phyloP scores from a whole-genome alignment of 2,888 invertebrate genomes.

The Phyllotreta cruciferae region DNA sequence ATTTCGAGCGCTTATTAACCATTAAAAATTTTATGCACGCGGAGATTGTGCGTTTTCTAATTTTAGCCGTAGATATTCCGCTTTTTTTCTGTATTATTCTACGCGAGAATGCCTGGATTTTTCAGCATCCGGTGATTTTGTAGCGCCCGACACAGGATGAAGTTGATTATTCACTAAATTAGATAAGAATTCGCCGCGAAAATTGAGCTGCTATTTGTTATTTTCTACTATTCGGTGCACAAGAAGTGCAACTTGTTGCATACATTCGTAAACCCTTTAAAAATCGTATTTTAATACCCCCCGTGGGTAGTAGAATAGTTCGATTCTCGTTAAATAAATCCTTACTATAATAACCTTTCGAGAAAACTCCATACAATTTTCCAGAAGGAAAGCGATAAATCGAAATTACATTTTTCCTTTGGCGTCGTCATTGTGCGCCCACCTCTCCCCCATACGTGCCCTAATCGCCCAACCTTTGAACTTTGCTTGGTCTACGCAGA shows the following conservation, averaged over 20 bases:
- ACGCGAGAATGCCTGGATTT: neutral
- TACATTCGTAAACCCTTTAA: no score
- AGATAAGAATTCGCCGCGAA: neutral
- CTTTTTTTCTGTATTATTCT: neutral
- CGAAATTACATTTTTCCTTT: conserved; percentile 1
- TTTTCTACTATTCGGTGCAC: no score
- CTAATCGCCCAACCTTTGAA: neutral
- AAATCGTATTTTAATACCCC: no score
- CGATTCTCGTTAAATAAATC: no score
- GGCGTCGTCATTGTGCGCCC: neutral
- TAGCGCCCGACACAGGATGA: neutral
- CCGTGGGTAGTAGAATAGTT: no score
- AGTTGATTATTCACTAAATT: conserved; percentile 8
- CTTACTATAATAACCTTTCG: no score
- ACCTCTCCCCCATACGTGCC: neutral
- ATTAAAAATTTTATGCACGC: no score
- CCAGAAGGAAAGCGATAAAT: no score
- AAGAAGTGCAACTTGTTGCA: no score
- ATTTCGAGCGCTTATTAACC: neutral
- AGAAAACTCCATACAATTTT: no score
- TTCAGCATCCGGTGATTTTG: conserved; percentile 4
- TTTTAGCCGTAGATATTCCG: neutral
- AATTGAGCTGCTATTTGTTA: no score
- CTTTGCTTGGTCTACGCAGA: neutral
- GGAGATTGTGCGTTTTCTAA: no score